phyloP scores from a whole-genome alignment of 1,140 invertebrate genomes.

The Panonychus citri region DNA sequence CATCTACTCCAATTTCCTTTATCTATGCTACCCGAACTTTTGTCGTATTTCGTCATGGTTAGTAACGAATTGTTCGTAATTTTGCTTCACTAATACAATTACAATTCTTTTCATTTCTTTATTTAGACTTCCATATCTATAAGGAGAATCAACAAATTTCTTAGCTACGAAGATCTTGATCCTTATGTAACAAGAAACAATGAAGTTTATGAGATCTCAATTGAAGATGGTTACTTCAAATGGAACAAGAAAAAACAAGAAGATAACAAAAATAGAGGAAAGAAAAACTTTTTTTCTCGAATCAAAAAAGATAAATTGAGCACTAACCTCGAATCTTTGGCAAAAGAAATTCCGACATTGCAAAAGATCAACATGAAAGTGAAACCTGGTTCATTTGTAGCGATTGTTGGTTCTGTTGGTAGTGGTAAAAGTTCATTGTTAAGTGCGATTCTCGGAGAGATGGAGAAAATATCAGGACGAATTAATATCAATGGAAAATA shows the following conservation, averaged over 20 bases:
- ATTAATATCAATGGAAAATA: conserved; percentile 14
- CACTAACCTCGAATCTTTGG: background rate
- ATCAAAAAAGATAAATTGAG: background rate
- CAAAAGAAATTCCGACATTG: background rate
- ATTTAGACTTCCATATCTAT: conserved; percentile 19
- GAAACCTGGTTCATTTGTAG: conserved; percentile 15
- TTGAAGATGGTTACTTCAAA: conserved; percentile 14
- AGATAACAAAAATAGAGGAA: background rate
- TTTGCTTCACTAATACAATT: no score
- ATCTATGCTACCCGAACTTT: conserved; percentile 29
- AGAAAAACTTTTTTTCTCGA: no score
- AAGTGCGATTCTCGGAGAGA: background rate
- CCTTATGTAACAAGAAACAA: conserved; percentile 18
- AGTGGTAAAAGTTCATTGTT: background rate
- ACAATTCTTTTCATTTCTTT: no score
- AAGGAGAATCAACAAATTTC: conserved; percentile 21
- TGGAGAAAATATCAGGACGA: conserved; percentile 6
- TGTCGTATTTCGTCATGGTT: conserved; percentile 16
- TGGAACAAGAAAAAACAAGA: conserved; percentile 7
- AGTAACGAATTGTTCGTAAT: background rate
- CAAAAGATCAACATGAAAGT: conserved; percentile 16
- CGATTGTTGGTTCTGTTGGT: conserved; percentile 1
- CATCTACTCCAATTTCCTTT: conserved; percentile 59
- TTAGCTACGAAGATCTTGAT: conserved; percentile 21
- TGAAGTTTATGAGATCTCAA: conserved; percentile 9